These are phyloP conservation scores for Ceriagrion tenellum DNA, from an alignment of 2,888 invertebrate genomes.

Conservation along the genomic window DNA sequence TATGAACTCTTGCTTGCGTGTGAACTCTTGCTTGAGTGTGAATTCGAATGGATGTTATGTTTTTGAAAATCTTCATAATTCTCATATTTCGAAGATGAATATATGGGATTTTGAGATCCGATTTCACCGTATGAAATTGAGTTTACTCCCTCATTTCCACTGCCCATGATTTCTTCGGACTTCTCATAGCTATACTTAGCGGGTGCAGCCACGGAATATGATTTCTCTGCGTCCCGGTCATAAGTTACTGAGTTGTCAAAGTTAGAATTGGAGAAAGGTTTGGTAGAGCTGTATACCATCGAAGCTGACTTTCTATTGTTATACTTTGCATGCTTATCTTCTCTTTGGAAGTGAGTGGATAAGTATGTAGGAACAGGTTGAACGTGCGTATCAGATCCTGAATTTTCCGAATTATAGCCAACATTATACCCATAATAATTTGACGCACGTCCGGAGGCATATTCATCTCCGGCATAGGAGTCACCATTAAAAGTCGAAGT, in stretches of 20 bases:
- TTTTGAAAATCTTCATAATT: neutral
- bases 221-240: neutral
- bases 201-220: neutral
- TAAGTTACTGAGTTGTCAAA: neutral
- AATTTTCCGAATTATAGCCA: neutral
- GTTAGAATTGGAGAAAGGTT: neutral
- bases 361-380: neutral
- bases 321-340: neutral
- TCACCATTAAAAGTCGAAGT: neutral
- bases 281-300: neutral
- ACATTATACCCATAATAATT: neutral
- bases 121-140: neutral
- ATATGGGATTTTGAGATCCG: neutral
- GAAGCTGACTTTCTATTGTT: neutral
- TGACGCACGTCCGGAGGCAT: neutral
- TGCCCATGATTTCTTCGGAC: neutral
- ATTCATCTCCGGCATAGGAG: neutral
- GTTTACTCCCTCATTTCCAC: neutral
- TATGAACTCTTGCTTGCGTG: neutral
- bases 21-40: neutral
- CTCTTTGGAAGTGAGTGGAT: neutral
- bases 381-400: neutral
- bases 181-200: neutral
- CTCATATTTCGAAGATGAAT: neutral
- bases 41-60: neutral